These are phyloP conservation scores for Chironomus tepperi DNA, from an alignment of 1,140 invertebrate species.

Conservation along the genomic window DNA sequence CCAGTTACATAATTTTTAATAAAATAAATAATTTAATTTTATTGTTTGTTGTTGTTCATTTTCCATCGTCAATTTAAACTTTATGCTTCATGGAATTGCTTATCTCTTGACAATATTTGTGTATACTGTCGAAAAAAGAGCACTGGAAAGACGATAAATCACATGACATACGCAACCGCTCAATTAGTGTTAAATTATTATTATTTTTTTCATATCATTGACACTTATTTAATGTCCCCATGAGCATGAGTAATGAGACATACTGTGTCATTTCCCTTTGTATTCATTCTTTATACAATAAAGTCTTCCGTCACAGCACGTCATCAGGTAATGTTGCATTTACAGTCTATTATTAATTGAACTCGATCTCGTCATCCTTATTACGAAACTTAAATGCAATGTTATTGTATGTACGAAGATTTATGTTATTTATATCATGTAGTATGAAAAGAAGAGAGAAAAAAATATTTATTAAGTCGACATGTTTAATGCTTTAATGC, in stretches of 20 bases:
- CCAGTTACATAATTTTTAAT: too few species aligned
- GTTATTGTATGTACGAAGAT: background rate
- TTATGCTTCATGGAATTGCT: too few species aligned
- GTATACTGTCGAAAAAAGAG: background rate
- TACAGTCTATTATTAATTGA: too few species aligned
- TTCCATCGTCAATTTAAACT: too few species aligned
- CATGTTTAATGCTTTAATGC: background rate
- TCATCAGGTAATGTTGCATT: background rate
- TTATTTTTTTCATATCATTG: constrained; percentile 1
- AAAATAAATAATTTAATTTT: too few species aligned
- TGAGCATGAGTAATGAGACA: background rate
- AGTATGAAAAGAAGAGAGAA: too few species aligned
- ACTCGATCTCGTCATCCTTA: background rate
- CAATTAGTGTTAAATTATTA: too few species aligned
- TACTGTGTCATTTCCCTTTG: background rate
- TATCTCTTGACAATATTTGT: too few species aligned
- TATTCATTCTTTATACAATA: background rate
- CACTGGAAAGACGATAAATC: background rate
- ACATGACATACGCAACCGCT: background rate
- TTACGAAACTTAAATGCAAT: background rate
- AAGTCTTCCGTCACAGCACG: background rate
- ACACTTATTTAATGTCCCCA: constrained; percentile 2
- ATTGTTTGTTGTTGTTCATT: too few species aligned
- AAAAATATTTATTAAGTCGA: background rate
- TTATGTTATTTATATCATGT: too few species aligned